Evolutionary conservation across 2,797 vertebrate genomes (phyloP), one percentile per base, ranked within the genome.

Genomic region (Hylomyscus alleni): DNA sequence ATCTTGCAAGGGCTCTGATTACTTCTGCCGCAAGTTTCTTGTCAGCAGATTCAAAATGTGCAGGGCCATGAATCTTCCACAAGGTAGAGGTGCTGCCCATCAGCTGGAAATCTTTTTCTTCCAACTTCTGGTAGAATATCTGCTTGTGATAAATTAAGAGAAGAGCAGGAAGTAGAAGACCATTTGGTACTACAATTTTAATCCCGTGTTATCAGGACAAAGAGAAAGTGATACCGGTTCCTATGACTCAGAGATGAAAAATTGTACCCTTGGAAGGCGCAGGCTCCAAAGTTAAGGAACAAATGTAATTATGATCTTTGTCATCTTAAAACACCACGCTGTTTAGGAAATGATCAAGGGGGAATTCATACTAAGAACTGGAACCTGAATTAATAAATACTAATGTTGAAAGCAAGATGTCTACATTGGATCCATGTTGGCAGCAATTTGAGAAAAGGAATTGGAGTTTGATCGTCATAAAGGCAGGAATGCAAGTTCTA

Each of bases 41-140:
- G 99, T 99, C 98, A 99, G 98, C 98, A 98, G 97, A 99, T 99
- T 99, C 98, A 98, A 98, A 98, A 98, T 98, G 98, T 97, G 97
- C 98, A 97, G 88, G 96, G 98, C 97, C 98, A 99, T 99, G 98
- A 99, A 98, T 98, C 98, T 99, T 98, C 98, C 95, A 97, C 97
- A 98, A 98, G 98, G 98, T 98, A 98, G 98, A 98, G 96, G 98
- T 96, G 92, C 97, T 98, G 98, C 98, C 98, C 98, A 97, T 98
- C 98, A 98, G 97, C 97, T 96, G 94, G 95, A 97, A 97, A 98
- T 98, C 98, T 98, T 97, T 98, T 78, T 96, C 95, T 93, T 85
- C 94, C 97, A 98, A 98, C 98, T 98, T 98, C 97, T 97, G 5
- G 3, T 97, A 92, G 98, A 98, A 98, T 98, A 98, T 98, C 95